Evolutionary conservation across 1,140 invertebrate genomes (phyloP).

Genomic region (Trichonephila inaurata): DNA sequence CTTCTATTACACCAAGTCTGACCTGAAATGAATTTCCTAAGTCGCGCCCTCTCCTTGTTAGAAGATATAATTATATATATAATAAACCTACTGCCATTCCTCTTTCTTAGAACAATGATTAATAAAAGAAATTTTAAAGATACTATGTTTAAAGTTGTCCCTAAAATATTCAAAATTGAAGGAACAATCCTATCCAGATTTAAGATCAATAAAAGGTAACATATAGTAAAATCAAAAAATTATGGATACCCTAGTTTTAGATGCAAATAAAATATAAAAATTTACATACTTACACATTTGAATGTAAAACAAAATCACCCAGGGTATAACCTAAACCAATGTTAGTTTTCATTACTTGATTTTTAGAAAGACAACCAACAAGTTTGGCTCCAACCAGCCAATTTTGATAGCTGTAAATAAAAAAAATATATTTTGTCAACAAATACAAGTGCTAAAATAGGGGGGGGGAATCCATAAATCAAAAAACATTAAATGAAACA

Average conservation of each 20-base stretch:
- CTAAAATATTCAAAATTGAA: neutral
- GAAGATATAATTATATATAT: no score
- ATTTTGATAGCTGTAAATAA: conserved; percentile 77
- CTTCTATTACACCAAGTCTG: no score
- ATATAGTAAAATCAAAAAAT: neutral
- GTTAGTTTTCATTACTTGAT: conserved; percentile 95
- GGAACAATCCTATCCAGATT: neutral
- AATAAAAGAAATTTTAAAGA: no score
- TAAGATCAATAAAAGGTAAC: neutral
- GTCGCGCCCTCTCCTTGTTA: no score
- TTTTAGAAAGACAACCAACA: conserved; percentile 94
- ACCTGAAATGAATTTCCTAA: no score
- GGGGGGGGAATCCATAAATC: no score
- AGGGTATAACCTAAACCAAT: conserved; percentile 95
- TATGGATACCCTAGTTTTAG: neutral
- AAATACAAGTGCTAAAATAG: no score
- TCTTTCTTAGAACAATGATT: no score
- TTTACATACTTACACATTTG: conserved; percentile 91
- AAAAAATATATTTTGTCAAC: neutral
- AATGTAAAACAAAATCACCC: conserved; percentile 95
- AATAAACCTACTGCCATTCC: no score
- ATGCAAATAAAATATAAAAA: neutral
- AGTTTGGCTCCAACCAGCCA: conserved; percentile 81
- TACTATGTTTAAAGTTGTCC: neutral
- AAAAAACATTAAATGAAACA: no score